Percentiles rank a stretch among this genome's conserved stretches.
Evolutionary conservation across 2,113 vertebrate genomes (phyloP).

Genomic region (Hepsetus odoe): DNA sequence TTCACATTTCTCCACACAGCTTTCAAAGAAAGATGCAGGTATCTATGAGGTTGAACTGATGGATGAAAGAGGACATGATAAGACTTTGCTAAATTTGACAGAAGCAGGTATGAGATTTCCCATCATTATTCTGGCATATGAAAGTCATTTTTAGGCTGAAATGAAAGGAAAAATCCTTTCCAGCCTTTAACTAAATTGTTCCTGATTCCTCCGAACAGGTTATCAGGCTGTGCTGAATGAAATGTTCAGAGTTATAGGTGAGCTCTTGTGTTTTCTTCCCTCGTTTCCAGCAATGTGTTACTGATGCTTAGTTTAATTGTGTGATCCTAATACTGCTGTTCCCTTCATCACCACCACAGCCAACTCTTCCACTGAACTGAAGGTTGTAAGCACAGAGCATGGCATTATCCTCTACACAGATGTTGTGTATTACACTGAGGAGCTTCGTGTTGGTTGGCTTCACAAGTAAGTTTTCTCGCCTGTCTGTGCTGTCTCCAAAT

Average conservation of each 20-base stretch:
- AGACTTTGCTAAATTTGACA: constrained; percentile 83
- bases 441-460: constrained; percentile 87
- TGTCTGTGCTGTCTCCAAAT: neutral
- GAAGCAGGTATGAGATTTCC: constrained; percentile 82
- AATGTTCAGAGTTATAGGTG: constrained; percentile 93
- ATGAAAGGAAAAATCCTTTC: neutral
- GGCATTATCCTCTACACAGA: constrained; percentile 90
- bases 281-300: neutral
- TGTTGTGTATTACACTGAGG: constrained; percentile 86
- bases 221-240: constrained; percentile 92
- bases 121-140: neutral
- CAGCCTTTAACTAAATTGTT: neutral
- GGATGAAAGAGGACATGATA: constrained; percentile 93
- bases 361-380: constrained; percentile 85
- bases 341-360: constrained; percentile 74
- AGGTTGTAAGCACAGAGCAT: constrained; percentile 90
- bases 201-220: constrained; percentile 72
- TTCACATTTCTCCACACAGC: constrained; percentile 71
- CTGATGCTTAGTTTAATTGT: neutral
- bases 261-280: constrained; percentile 60
- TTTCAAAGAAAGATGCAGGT: constrained; percentile 91
- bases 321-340: constrained; percentile 3
- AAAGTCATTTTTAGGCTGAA: neutral
- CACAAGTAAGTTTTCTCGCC: constrained; percentile 82
- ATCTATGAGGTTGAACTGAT: constrained; percentile 88